These are phyloP conservation scores for Dendrolimus punctatus DNA, from an alignment of 1,140 invertebrate genomes.

Conservation along the genomic window DNA sequence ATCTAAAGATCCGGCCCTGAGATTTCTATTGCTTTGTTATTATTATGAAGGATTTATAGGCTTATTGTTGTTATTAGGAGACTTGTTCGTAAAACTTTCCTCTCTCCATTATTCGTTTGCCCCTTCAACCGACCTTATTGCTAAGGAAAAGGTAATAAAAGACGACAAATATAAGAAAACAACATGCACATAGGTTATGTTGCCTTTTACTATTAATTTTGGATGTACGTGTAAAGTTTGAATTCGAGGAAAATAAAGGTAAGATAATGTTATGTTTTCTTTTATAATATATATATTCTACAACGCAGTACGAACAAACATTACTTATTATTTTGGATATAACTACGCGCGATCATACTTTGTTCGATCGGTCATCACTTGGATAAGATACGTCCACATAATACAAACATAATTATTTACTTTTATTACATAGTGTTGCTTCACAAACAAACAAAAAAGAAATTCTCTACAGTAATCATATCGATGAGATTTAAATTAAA, in stretches of 20 bases:
- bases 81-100: too few relatives aligned
- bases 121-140: too few relatives aligned
- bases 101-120: too few relatives aligned
- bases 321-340: slow-evolving; percentile 65
- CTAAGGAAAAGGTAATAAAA: slow-evolving; percentile 9
- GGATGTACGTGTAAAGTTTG: slow-evolving; percentile 70
- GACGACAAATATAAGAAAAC: slow-evolving; percentile 46
- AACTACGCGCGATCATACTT: slow-evolving; percentile 61
- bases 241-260: slow-evolving; percentile 69
- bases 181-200: slow-evolving; percentile 62
- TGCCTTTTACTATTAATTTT: slow-evolving; percentile 71
- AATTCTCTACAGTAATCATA: slow-evolving; percentile 59
- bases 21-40: too few relatives aligned
- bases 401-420: slow-evolving; percentile 43
- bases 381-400: slow-evolving; percentile 51
- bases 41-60: too few relatives aligned
- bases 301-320: slow-evolving; percentile 69
- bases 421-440: neutral
- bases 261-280: slow-evolving; percentile 51
- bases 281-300: slow-evolving; percentile 64
- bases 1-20: too few relatives aligned
- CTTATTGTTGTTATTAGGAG: too few relatives aligned
- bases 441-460: slow-evolving; percentile 50
- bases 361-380: slow-evolving; percentile 59
- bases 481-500: slow-evolving; percentile 58